These are phyloP conservation scores for Volucella inflata DNA, from an alignment of 2,888 invertebrate species.

Conservation along the genomic window DNA sequence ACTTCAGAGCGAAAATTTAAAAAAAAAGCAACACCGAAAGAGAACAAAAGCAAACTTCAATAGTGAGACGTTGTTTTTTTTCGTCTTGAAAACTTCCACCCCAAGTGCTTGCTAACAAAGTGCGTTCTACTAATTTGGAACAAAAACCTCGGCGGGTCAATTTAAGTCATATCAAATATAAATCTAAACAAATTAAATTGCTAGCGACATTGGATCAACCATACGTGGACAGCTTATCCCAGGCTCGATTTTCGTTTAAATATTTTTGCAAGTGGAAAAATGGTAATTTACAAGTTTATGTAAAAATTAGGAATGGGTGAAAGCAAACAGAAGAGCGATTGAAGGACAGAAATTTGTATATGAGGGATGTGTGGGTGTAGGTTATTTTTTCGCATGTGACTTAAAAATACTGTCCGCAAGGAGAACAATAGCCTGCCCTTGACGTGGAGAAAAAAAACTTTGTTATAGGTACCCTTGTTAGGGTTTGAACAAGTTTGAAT, in stretches of 20 bases:
- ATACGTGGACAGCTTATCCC: not conserved
- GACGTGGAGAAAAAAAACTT: conserved; percentile 1
- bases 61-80: conserved; percentile 1
- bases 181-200: conserved; percentile 10
- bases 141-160: not conserved
- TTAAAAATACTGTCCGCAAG: conserved; percentile 5
- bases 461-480: conserved; percentile 2
- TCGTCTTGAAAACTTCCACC: conserved; percentile 16
- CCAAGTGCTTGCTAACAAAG: conserved; percentile 32
- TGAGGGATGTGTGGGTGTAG: conserved; percentile 8
- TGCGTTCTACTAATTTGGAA: conserved; percentile 51
- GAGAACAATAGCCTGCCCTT: conserved; percentile 30
- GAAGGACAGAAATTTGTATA: conserved; percentile 29
- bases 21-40: conserved; percentile 9
- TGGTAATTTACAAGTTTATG: conserved; percentile 34
- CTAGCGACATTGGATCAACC: not conserved
- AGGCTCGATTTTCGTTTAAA: conserved; percentile 3
- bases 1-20: conserved; percentile 5
- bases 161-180: conserved; percentile 17
- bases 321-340: conserved; percentile 12
- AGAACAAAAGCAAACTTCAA: conserved; percentile 50
- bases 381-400: not conserved
- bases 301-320: not conserved
- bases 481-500: not conserved
- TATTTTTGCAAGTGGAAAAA: conserved; percentile 41